These are phyloP conservation scores for Anolis sagrei DNA, from an alignment of 2,113 vertebrate genomes.

Conservation along the genomic window DNA sequence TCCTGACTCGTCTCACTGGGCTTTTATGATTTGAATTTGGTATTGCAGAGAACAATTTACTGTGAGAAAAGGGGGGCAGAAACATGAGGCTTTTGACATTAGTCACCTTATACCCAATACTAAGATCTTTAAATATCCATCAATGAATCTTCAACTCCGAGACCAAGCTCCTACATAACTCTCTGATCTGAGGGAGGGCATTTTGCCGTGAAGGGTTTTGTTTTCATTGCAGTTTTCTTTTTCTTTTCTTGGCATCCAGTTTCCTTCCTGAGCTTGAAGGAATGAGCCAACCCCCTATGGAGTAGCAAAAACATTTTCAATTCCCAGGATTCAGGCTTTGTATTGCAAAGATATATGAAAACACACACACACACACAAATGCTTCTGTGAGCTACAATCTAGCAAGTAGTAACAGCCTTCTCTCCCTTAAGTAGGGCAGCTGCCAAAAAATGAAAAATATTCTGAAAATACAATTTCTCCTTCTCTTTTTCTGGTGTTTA, in stretches of 20 bases:
- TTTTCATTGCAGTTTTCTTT: neutral
- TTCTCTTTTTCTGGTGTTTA: slow-evolving; percentile 52
- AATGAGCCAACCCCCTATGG: neutral
- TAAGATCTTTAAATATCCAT: neutral
- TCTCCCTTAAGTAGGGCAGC: slow-evolving; percentile 46
- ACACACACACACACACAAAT: slow-evolving; percentile 19
- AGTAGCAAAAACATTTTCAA: slow-evolving; percentile 15
- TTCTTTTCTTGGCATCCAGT: neutral
- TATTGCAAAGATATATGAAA: slow-evolving; percentile 34
- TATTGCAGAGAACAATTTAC: neutral
- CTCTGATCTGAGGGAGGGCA: neutral
- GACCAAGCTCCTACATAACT: neutral
- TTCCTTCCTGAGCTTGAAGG: slow-evolving; percentile 35
- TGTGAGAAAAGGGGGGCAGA: neutral
- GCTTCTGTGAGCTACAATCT: slow-evolving; percentile 41
- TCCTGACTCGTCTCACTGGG: neutral
- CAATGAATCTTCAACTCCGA: neutral
- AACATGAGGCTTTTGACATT: neutral
- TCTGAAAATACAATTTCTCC: slow-evolving; percentile 41
- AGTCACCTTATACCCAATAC: neutral
- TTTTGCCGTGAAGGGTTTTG: neutral
- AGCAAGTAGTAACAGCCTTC: slow-evolving; percentile 12
- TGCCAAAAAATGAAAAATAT: slow-evolving; percentile 34
- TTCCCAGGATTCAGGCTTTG: slow-evolving; percentile 38
- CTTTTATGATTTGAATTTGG: neutral